phyloP scores from a whole-genome alignment of 2,888 invertebrate genomes.

The Suillia variegata region DNA sequence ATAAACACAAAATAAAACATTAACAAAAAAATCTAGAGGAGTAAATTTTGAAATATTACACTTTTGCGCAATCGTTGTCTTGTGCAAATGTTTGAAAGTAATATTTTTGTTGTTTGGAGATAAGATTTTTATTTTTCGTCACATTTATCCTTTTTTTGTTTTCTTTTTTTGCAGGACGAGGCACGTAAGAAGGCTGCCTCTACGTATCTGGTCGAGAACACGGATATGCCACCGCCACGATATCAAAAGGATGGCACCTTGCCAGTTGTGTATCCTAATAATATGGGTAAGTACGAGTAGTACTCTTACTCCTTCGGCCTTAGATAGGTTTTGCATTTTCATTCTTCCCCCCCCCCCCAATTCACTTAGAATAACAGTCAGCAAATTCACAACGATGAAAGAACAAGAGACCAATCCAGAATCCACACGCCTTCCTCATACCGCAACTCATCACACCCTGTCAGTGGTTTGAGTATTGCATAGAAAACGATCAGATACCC shows the following conservation, averaged over 20 bases:
- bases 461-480: neutral
- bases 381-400: too few relatives aligned
- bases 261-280: constrained; percentile 68
- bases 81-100: constrained; percentile 30
- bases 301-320: too few relatives aligned
- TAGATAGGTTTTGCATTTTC: too few relatives aligned
- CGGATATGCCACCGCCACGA: constrained; percentile 66
- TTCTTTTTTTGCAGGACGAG: constrained; percentile 50
- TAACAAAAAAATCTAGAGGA: neutral
- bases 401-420: neutral
- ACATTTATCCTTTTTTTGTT: neutral
- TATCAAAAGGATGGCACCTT: constrained; percentile 68
- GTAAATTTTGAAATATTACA: constrained; percentile 1
- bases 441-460: neutral
- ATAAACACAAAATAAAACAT: neutral
- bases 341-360: too few relatives aligned
- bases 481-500: too few relatives aligned
- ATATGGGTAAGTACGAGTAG: constrained; percentile 62
- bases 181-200: constrained; percentile 65
- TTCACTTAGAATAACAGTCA: too few relatives aligned
- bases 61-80: neutral
- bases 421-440: neutral
- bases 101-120: too few relatives aligned
- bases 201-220: constrained; percentile 65
- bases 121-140: neutral